A percentile compares a stretch with the other conserved stretches of the same genome.
Evolutionary conservation across 92 coral and sea anemone species (phyloP).

Genomic region (Galaxea fascicularis): DNA sequence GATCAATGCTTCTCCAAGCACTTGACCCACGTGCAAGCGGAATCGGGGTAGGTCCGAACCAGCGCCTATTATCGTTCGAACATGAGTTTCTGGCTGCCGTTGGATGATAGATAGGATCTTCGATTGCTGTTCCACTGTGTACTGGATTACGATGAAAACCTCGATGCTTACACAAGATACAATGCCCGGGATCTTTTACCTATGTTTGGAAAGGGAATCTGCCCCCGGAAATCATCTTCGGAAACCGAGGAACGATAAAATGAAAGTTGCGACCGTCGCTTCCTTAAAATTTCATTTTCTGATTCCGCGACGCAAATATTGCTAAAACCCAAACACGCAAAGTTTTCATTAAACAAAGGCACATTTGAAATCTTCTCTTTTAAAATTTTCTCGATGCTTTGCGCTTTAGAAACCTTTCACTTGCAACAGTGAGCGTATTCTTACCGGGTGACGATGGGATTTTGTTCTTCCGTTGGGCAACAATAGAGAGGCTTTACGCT

Average conservation of each 20-base stretch:
- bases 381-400: not conserved
- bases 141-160: constrained; percentile 33
- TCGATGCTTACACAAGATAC: constrained; percentile 48
- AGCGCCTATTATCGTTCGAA: constrained; percentile 9
- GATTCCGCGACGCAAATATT: not conserved
- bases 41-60: not conserved
- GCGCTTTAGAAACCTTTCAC: not conserved
- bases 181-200: constrained; percentile 11
- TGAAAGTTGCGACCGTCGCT: not conserved
- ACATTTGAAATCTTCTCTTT: not conserved
- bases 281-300: not conserved
- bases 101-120: constrained; percentile 52
- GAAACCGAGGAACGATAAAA: not conserved
- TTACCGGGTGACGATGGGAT: constrained; percentile 20
- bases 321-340: not conserved
- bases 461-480: constrained; percentile 30
- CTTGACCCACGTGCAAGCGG: constrained; percentile 38
- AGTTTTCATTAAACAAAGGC: not conserved
- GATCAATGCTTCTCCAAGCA: constrained; percentile 30
- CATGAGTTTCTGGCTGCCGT: constrained; percentile 27
- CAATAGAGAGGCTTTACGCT: constrained; percentile 52
- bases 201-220: constrained; percentile 39
- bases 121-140: constrained; percentile 33
- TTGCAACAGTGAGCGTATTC: not conserved
- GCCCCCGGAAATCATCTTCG: constrained; percentile 1